Base-by-base conservation (phyloP, 30 jellyfish, hydroid and myxozoan genomes). In the Sanderia malayensis region DNA sequence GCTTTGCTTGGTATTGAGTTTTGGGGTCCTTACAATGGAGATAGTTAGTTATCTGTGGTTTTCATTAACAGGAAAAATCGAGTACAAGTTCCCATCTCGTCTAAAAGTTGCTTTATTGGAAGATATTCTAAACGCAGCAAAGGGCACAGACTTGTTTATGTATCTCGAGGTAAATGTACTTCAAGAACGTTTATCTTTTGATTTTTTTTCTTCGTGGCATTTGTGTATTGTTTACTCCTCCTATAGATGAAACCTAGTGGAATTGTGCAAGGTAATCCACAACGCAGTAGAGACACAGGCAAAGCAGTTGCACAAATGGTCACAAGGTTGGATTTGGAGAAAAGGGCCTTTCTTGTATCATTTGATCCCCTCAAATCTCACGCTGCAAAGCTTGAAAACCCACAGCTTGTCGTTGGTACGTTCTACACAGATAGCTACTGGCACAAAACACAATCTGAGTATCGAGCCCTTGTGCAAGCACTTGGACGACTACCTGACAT, bases 131-230 rank as follows among this genome's bases (percentile, higher is more conserved):
- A 29, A 9, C 0, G 93, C 79, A 30, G 63, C 80, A 10, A 81
- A 81, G 61, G 68, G 66, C 29, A 60, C 78, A 6, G 84, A 62
- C 58, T 46, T 88, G 41, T 47, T 88, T 26, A 84, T 82, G 73
- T 82, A 81, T 45, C 73, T 88, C 26, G 97, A 88, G 95, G 97
- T 88, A 2, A 23, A 73, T 67, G n/a, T n/a, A n/a, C n/a, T n/a
- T n/a, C n/a, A n/a, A n/a, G n/a, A n/a, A n/a, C n/a, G n/a, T n/a
- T n/a, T n/a, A n/a, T n/a, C n/a, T n/a, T n/a, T n/a, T n/a, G n/a
- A n/a, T n/a, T n/a, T n/a, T n/a, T n/a, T n/a, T n/a, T n/a, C n/a
- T n/a, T n/a, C n/a, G 13, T 31, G 13, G 55, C 8, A 6, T 8
- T 41, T 41, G 15, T 41, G 8, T 41, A 41, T 15, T 41, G 15